These are phyloP conservation scores for Miichthys miiuy DNA, from an alignment of 2,797 vertebrate species.

Conservation along the genomic window DNA sequence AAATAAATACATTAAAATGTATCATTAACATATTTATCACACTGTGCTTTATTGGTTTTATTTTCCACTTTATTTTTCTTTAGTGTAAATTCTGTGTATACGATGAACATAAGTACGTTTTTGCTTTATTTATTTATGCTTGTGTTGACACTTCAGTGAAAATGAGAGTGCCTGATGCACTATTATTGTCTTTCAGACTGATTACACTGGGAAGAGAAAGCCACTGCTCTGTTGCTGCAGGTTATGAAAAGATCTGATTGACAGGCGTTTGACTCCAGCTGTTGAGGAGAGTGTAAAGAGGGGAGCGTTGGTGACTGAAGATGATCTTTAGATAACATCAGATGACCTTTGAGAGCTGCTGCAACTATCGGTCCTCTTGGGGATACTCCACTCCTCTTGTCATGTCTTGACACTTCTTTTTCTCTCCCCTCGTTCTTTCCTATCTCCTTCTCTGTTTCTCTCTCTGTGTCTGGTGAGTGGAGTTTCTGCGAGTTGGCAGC, in stretches of 20 bases:
- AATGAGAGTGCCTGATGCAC: background rate
- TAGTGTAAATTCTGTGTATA: background rate
- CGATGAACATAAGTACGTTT: background rate
- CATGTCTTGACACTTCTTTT: constrained; percentile 68
- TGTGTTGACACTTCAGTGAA: background rate
- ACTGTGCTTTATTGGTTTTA: background rate
- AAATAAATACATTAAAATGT: background rate
- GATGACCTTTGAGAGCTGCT: constrained; percentile 78
- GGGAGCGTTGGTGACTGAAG: constrained; percentile 64
- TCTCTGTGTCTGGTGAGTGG: constrained; percentile 66
- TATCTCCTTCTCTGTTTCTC: constrained; percentile 39
- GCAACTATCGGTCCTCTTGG: constrained; percentile 71
- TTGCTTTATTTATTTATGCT: background rate
- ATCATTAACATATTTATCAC: too few species aligned
- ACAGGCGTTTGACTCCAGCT: constrained; percentile 72
- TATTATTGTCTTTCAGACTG: constrained; percentile 29
- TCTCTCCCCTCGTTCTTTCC: constrained; percentile 40
- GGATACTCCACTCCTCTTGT: constrained; percentile 67
- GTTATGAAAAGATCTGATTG: constrained; percentile 75
- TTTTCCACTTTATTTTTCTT: background rate
- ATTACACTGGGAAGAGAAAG: constrained; percentile 40
- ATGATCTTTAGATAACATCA: constrained; percentile 82
- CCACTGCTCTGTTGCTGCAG: constrained; percentile 34
- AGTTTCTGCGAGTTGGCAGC: constrained; percentile 79
- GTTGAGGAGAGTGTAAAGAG: constrained; percentile 64